phyloP scores from a whole-genome alignment of 2,888 invertebrate species.

The Sycophila texana region DNA sequence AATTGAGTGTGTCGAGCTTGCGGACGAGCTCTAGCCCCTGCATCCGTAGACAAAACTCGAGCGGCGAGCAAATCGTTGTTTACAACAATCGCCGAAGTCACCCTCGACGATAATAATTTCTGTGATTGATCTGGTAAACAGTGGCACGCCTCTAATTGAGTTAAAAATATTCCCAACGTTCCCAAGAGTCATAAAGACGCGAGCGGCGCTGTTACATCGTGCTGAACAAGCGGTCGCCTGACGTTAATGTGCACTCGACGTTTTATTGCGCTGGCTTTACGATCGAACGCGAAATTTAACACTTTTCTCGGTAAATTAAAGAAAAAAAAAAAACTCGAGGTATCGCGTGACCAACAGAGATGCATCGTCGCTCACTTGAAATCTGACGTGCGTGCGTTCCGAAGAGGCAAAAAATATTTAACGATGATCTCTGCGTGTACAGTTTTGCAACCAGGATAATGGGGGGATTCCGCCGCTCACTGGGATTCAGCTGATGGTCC shows the following conservation, averaged over 20 bases:
- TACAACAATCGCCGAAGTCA: neutral
- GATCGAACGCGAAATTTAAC: too few species aligned
- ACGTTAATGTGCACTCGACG: slow-evolving; percentile 14
- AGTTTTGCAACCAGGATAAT: slow-evolving; percentile 76
- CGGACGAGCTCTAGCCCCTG: slow-evolving; percentile 53
- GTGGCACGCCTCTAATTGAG: neutral
- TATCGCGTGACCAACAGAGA: too few species aligned
- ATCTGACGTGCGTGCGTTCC: too few species aligned
- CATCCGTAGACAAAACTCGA: neutral
- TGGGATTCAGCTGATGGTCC: slow-evolving; percentile 74
- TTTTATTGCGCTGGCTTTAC: too few species aligned
- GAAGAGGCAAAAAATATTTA: too few species aligned
- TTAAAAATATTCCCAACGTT: slow-evolving; percentile 2
- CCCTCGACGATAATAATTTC: neutral
- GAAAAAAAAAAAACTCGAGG: too few species aligned
- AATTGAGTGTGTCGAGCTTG: slow-evolving; percentile 43
- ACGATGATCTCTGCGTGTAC: slow-evolving; percentile 49
- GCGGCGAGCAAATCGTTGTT: neutral
- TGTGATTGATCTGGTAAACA: too few species aligned
- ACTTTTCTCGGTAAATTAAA: too few species aligned
- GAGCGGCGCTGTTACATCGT: slow-evolving; percentile 10
- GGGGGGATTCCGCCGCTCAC: slow-evolving; percentile 75
- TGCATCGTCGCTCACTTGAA: too few species aligned
- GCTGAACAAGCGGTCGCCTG: slow-evolving; percentile 35
- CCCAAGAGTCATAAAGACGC: slow-evolving; percentile 22